Base-by-base conservation (phyloP, 35 echinoderm and acorn worm genomes). In the Strongylocentrotus purpuratus region DNA sequence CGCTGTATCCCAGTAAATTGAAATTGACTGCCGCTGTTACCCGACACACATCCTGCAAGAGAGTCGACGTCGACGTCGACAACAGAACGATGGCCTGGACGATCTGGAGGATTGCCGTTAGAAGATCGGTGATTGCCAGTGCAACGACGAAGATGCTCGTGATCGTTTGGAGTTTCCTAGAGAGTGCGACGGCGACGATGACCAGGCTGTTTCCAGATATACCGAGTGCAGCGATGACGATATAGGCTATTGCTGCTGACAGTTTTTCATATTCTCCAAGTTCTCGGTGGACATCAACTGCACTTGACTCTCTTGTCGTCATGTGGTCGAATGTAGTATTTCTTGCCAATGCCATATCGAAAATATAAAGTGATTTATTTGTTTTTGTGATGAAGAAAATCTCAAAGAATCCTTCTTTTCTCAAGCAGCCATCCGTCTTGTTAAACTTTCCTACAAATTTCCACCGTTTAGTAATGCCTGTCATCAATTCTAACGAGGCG, bases 71-170 rank as follows among this genome's bases (percentile, higher is more conserved):
- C 46, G 48, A 31, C 48, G 15, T 25, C 33, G 11, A 31, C 25
- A 93, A 13, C 10, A 93, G 7, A 48, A 58, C 46, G 7, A 58
- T 0, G 45, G 48, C 91, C 12, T 93, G 91, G 45, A 55, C 14
- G 33, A 58, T 31, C 31, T 50, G 91, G 31, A 58, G 35, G 58
- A 45, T 28, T 15, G 91, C 89, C 9, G 94, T 97, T 32, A 95
- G 46, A 28, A 97, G 94, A 94, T 97, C 96, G 17, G 94, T 78
- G 33, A 97, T 41, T 2, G 96, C 96, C 17, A 97, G 47, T 20
- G 94, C 91, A 41, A 97, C 94, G 58, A 97, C 96, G 70, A 92
- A 97, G 33, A 95, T 86, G 61, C 95, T 97, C 0, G 96, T 97
- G 32, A 90, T 95, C 20, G 96, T 97, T 61, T 95, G 94, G 1